Evolutionary conservation across 2,888 invertebrate species (phyloP), one percentile per base, ranked within the genome.

Genomic region (Microdon myrmicae): DNA sequence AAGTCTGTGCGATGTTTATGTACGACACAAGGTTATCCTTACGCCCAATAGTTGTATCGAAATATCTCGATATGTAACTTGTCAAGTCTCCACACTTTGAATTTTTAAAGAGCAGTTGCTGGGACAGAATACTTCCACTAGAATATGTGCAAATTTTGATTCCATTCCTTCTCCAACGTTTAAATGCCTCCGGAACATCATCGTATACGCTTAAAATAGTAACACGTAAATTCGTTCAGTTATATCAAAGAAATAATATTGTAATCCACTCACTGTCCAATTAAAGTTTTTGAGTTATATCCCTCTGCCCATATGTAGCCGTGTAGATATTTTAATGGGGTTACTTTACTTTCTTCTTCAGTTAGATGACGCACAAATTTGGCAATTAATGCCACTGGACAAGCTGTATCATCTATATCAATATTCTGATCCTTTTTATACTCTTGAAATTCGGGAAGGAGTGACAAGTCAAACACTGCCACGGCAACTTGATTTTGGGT

Each of bases 51-150:
- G 85, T 85, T 0, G 95, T 94, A 75, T 97, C 96, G 75, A 94
- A 97, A 78, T 92, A 89, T 0, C 88, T 90, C 35, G 85, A 84
- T 53, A 97, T 84, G 47, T 81, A 78, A 29, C 87, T 86, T 70
- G 87, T 81, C 67, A 96, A 75, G 78, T 96, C 88, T 0, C 96
- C 96, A 31, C 85, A 83, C 10, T 82, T 80, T 2, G 93, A 87
- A 77, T 92, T 83, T 0, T 83, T 83, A 77, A 96, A 95, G 3
- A 96, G 83, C 6, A 96, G 82, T 75, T 93, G 90, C 78, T 97
- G 97, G 8, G 96, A 92, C 71, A 90, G 88, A 1, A 93, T 87
- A 47, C 94, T 94, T 34, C 96, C 96, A 16, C 95, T 95, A 0
- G 96, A 96, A 78, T 92, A 97, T 60, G 96, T 87, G 74, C 88